phyloP scores from a whole-genome alignment of 2,113 vertebrate genomes.

The Dasypus novemcinctus region DNA sequence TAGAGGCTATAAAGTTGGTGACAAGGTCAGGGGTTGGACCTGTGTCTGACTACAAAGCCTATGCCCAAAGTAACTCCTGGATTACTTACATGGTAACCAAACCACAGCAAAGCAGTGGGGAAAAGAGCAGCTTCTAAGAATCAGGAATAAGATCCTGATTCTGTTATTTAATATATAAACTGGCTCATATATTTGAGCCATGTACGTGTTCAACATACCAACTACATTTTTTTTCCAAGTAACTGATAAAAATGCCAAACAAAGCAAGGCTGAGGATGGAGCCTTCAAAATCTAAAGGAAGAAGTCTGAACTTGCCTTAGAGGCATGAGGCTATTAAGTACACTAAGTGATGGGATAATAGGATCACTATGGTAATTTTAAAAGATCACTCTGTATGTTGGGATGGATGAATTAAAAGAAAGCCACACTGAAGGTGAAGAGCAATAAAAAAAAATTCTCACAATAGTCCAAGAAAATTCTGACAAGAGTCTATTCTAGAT shows the following conservation, averaged over 20 bases:
- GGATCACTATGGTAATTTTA: not conserved
- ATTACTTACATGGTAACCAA: not conserved
- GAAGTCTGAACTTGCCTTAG: not conserved
- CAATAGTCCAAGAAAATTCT: not conserved
- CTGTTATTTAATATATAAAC: not conserved
- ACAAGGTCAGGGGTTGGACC: not conserved
- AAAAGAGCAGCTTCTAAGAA: not conserved
- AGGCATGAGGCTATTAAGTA: not conserved
- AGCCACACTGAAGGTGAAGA: not conserved
- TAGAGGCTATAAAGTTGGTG: not conserved
- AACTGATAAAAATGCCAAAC: not conserved
- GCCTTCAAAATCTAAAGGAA: not conserved
- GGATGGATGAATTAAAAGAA: not conserved
- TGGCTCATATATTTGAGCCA: not conserved
- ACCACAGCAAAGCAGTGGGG: not conserved
- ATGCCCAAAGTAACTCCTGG: not conserved
- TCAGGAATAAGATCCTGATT: not conserved
- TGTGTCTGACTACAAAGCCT: not conserved
- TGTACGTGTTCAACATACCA: not conserved
- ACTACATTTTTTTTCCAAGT: not conserved
- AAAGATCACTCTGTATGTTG: not conserved
- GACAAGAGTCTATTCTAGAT: not conserved
- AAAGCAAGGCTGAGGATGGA: not conserved
- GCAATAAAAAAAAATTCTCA: not conserved
- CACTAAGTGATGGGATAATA: constrained; percentile 1